Evolutionary conservation across 2,888 invertebrate species (phyloP).

Genomic region (Drepanosiphum platanoidis): DNA sequence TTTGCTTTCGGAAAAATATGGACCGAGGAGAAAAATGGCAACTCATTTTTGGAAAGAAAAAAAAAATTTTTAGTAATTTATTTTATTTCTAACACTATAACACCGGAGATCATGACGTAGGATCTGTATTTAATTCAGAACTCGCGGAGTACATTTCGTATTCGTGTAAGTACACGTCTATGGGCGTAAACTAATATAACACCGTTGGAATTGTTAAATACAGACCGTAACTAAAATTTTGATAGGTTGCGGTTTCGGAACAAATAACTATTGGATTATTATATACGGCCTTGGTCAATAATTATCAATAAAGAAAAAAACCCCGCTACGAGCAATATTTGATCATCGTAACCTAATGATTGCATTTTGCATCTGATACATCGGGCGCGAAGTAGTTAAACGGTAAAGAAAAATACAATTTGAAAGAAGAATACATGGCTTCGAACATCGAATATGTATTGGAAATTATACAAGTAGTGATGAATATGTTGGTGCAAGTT

Average conservation of each 20-base stretch:
- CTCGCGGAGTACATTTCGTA: not conserved
- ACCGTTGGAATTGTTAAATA: not conserved
- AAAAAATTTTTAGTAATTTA: too few relatives aligned
- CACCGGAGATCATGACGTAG: too few relatives aligned
- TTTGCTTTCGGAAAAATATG: too few relatives aligned
- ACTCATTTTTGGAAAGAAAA: too few relatives aligned
- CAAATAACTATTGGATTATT: conserved; percentile 9
- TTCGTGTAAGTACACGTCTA: not conserved
- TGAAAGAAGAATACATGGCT: not conserved
- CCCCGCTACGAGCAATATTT: conserved; percentile 3
- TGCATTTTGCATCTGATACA: not conserved
- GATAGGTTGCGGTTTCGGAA: conserved; percentile 5
- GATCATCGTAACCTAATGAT: not conserved
- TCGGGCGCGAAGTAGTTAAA: not conserved
- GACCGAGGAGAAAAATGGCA: too few relatives aligned
- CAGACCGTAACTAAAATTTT: conserved; percentile 41
- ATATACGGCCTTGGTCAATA: not conserved
- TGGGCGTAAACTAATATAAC: not conserved
- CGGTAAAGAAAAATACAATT: not conserved
- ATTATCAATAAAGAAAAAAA: conserved; percentile 19
- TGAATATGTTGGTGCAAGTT: not conserved
- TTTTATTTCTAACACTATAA: too few relatives aligned
- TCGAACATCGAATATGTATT: not conserved
- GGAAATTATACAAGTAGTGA: too few relatives aligned
- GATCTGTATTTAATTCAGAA: not conserved